These are phyloP conservation scores for Bellardia bayeri DNA, from an alignment of 2,888 invertebrate species.

Conservation along the genomic window DNA sequence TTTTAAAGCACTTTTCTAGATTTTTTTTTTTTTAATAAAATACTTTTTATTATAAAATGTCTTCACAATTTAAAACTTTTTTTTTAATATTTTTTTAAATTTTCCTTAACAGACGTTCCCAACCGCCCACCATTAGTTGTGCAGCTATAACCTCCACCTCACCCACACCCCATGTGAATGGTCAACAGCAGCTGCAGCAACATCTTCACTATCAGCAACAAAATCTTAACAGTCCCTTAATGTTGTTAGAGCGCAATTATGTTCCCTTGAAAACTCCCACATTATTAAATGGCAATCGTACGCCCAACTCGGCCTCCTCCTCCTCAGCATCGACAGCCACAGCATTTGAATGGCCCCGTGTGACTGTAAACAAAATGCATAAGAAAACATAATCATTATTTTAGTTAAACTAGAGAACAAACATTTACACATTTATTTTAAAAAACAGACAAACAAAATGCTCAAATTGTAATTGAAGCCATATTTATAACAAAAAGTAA, in stretches of 20 bases:
- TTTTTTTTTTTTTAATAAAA: neutral
- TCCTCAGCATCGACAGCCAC: conserved; percentile 63
- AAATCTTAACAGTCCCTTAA: conserved; percentile 74
- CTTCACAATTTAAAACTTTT: neutral
- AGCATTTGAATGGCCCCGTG: conserved; percentile 71
- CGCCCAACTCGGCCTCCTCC: conserved; percentile 62
- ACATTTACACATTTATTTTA: neutral
- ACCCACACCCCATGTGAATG: conserved; percentile 41
- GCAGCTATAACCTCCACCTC: conserved; percentile 67
- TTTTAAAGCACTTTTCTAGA: conserved; percentile 25
- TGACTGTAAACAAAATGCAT: conserved; percentile 36
- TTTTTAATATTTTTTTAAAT: conserved; percentile 12
- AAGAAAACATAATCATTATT: conserved; percentile 56
- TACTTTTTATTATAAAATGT: neutral
- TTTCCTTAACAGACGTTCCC: conserved; percentile 69
- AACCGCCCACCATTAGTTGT: conserved; percentile 72
- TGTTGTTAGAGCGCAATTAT: conserved; percentile 68
- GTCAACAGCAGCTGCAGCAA: conserved; percentile 46
- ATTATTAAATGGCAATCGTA: conserved; percentile 66
- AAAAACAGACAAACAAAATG: conserved; percentile 35
- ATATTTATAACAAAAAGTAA: conserved; percentile 40
- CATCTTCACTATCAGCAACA: conserved; percentile 63
- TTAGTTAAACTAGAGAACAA: conserved; percentile 26
- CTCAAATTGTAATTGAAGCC: conserved; percentile 63
- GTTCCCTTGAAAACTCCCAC: conserved; percentile 77